Conservation (phyloP, 1,140 invertebrate species). For the Acyrthosiphon pisum region DNA sequence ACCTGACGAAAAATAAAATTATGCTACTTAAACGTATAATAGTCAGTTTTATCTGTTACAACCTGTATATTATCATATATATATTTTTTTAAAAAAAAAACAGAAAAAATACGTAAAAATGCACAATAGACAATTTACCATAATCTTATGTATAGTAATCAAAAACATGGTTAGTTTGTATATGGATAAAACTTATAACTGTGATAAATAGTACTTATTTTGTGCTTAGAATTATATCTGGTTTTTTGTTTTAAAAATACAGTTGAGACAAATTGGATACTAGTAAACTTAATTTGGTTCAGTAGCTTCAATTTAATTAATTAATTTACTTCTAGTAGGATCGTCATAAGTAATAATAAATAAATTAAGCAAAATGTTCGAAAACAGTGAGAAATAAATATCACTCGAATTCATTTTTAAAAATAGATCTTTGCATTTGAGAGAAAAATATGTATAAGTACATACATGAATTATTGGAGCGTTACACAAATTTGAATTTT, state of each 20-base stretch:
- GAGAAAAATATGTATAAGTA: neutral
- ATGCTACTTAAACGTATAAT: too few species aligned
- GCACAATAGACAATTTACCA: neutral
- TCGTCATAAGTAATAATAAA: neutral
- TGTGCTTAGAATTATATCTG: neutral
- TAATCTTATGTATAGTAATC: neutral
- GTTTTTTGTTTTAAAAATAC: neutral
- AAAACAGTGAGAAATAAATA: neutral
- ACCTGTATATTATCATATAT: too few species aligned
- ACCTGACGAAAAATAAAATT: too few species aligned
- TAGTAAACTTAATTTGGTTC: neutral
- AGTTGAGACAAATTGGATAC: neutral
- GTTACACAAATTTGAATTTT: neutral
- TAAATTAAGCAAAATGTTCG: neutral
- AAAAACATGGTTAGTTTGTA: neutral
- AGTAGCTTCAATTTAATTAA: neutral
- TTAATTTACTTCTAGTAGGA: neutral
- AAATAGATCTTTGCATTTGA: neutral
- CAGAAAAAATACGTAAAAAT: neutral
- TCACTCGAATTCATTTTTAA: neutral
- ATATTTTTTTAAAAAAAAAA: too few species aligned
- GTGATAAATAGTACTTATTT: neutral
- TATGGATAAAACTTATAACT: neutral
- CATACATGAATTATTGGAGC: neutral
- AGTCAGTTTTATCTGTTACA: too few species aligned